Conservation (phyloP, 2,888 invertebrate species). For the Oeneis ivallda region DNA sequence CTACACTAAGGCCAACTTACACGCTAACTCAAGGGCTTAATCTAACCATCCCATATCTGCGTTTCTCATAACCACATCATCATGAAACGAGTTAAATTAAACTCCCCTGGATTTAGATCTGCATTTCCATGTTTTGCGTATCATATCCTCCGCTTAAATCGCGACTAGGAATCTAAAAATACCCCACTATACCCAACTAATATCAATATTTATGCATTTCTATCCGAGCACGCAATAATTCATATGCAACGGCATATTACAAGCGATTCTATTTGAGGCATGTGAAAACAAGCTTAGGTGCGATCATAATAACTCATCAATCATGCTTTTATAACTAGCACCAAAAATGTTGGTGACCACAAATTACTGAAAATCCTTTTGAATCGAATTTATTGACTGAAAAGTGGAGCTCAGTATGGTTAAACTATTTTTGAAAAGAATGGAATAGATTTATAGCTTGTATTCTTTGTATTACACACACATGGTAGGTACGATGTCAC, state of each 20-base stretch:
- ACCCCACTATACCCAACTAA: slow-evolving; percentile 37
- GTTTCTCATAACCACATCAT: slow-evolving; percentile 4
- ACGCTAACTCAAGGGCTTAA: neutral
- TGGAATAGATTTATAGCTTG: no score
- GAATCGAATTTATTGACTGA: no score
- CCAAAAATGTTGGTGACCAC: neutral
- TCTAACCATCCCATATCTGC: neutral
- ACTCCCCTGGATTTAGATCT: slow-evolving; percentile 25
- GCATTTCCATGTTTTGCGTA: slow-evolving; percentile 28
- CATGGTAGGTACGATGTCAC: no score
- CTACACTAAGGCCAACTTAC: neutral
- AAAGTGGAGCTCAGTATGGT: no score
- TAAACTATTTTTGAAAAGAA: no score
- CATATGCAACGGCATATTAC: slow-evolving; percentile 43
- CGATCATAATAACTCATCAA: slow-evolving; percentile 54
- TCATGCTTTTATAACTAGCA: slow-evolving; percentile 37
- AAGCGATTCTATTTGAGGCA: slow-evolving; percentile 53
- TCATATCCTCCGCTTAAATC: slow-evolving; percentile 30
- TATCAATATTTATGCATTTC: slow-evolving; percentile 50
- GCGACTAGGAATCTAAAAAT: slow-evolving; percentile 35
- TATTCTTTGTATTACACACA: no score
- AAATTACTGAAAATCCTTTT: neutral
- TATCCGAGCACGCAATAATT: slow-evolving; percentile 49
- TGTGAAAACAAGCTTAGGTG: slow-evolving; percentile 52
- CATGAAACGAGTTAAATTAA: slow-evolving; percentile 9